Evolutionary conservation across 2,797 vertebrate genomes (phyloP), one percentile per base, ranked within the genome.

Genomic region (Hypotaenidia okinawae): DNA sequence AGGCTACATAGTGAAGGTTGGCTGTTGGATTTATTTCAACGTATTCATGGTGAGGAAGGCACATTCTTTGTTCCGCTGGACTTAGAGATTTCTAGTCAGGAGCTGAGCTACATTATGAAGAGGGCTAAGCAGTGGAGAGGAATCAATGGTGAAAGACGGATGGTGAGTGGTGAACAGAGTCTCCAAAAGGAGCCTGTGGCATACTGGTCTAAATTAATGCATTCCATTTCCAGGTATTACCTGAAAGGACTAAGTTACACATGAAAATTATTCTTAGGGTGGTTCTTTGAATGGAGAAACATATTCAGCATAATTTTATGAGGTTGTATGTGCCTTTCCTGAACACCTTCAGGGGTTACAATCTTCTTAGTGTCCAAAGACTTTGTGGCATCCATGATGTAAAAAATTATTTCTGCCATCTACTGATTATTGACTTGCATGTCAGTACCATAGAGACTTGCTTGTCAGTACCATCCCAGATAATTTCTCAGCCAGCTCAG

Each of bases 121-220:
- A 99, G 98, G 68, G 98, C 99, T 21, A 98, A 99, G 96, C 99
- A 99, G 88, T 99, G 99, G 99, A 98, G 99, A 97, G 99, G 99
- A 92, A 97, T 98, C 95, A 98, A 92, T 6, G 99, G 99, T 52
- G 99, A 99, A 96, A 98, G 99, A 93, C 98, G 98, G 32, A 98
- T 99, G 98, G 99, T 99, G 95, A 98, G 98, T 96, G 80, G 23
- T 13, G 8, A 39, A 37, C 15, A 93, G 30, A 63, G 16, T 47
- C 33, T 16, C 18, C 35, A 37, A 22, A 76, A 88, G 28, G 13
- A 74, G 19, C 23, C 58, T 66, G n/a, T 61, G 28, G 41, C 30
- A 32, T n/a, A 11, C 14, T 66, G 21, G 16, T 58, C 37, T 14
- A 74, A 43, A 72, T 45, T 17, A 43, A 58, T 66, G 16, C 21